Evolutionary conservation across 2,113 vertebrate species (phyloP), one percentile per base, ranked within the genome.

Genomic region (Cygnus buccinator): DNA sequence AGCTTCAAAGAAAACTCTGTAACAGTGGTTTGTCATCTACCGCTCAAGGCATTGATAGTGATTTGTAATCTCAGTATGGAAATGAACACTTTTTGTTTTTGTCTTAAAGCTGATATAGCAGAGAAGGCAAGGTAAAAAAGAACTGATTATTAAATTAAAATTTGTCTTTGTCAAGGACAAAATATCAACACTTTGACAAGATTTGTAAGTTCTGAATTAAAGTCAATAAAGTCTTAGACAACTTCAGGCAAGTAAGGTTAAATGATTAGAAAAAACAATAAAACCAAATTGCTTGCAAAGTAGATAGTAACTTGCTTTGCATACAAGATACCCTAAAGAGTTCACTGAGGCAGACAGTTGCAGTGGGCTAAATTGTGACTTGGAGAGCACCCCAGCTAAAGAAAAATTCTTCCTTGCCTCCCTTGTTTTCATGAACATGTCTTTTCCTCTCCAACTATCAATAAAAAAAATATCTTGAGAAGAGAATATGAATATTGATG

Each of bases 71-170:
- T 92, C 41, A 55, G 58, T 59, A 80, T 44, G 44, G 66, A 79
- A 96, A 89, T 22, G 52, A 92, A 74, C 41, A 35, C 15, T 33
- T 91, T 70, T 82, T 67, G 6, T 20, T 62, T 73, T 73, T 33
- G 57, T 68, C 63, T 92, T 94, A n/a, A 95, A 96, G 91, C 73
- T 84, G 90, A 87, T 54, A 59, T 66, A 92, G 85, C 68, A 97
- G 92, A 93, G 84, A 94, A 95, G 94, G 76, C 83, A 95, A 97
- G 92, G 96, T 97, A 97, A 98, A 89, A 95, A 97, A 77, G 81
- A 83, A 76, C 70, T 81, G 91, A 97, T 98, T 97, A 98, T 95
- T 97, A 96, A 97, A 95, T 98, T 97, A 97, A 94, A 97, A 98
- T 95, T 96, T 98, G 90, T 94, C 94, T 97, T 97, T 65, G 26